A percentile compares a stretch with the other conserved stretches of the same genome.
These are phyloP conservation scores for Drosophila percnosoma DNA, from an alignment of 2,888 invertebrate species.

Conservation along the genomic window DNA sequence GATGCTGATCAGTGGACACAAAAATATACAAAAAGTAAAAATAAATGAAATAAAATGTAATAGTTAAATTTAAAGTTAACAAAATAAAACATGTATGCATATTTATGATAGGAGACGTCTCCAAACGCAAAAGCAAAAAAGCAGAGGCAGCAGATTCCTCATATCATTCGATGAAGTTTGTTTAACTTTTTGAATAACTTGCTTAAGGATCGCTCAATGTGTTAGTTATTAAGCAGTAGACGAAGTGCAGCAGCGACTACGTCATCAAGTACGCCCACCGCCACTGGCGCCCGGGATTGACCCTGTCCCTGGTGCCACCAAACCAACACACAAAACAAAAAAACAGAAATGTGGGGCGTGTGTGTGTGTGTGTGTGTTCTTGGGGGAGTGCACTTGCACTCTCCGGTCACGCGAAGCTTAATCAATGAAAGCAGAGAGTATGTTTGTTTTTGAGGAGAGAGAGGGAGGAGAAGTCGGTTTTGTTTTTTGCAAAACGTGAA, in stretches of 20 bases:
- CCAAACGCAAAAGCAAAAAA: background rate
- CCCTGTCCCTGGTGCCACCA: slow-evolving; percentile 38
- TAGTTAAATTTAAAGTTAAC: no score
- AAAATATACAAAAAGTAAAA: no score
- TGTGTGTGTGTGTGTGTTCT: background rate
- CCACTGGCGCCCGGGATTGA: slow-evolving; percentile 16
- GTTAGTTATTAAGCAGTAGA: background rate
- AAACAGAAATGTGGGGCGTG: slow-evolving; percentile 20
- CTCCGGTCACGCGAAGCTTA: slow-evolving; percentile 58
- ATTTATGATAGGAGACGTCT: no score
- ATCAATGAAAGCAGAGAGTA: slow-evolving; percentile 55
- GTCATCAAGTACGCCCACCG: slow-evolving; percentile 29
- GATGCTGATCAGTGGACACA: background rate
- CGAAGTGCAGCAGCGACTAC: slow-evolving; percentile 10
- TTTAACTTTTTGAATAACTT: background rate
- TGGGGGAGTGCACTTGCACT: slow-evolving; percentile 55
- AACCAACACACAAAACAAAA: background rate
- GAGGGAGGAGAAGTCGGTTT: background rate
- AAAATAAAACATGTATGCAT: no score
- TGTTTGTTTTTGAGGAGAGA: background rate
- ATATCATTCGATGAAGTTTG: background rate
- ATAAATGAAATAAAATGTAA: no score
- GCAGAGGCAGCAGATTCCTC: rapidly evolving
- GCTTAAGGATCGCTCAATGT: background rate
- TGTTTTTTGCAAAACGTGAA: slow-evolving; percentile 46